Base-by-base conservation (phyloP, 1,140 invertebrate genomes). In the Copidosoma floridanum region DNA sequence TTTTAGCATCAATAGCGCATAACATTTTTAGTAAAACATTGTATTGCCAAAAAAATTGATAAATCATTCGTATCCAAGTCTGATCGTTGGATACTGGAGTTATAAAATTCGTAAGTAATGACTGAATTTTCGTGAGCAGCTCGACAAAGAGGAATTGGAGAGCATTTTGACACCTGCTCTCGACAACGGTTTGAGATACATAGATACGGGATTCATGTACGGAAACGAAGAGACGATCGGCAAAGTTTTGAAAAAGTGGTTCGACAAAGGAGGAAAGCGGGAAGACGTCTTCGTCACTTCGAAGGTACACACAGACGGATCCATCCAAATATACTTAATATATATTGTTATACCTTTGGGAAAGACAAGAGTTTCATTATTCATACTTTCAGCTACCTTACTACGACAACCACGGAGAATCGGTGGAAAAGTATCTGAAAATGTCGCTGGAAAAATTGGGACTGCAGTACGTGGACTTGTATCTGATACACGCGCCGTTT, bases 401-500 rank as follows among this genome's bases (percentile, higher is more conserved):
- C 65, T 84, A 75, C 67, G 87, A 84, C n/a, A 88, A 88, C 65
- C 80, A 85, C 18, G 83, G 88, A 11, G 83, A 84, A 3, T 84
- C 86, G 47, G 90, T 95, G 11, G 84, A 86, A 62, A 86, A 86
- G 40, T 90, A 84, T 63, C 72, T 94, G 23, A 85, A 86, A 44
- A 75, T 87, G 44, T 94, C 92, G 0, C 73, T 95, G 23, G 77
- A 85, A 43, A 85, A 85, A 38, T 77, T 95, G 12, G 84, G 88
- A 61, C 69, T 93, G 51, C 84, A 89, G 52, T 95, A 95, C 70
- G 74, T 95, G 3, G 93, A 95, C 70, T 80, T 95, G 58, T 95
- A 93, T 74, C 78, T 95, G 11, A 83, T 95, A 50, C 92, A 95
- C 64, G 84, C 85, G n/a, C 92, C 94, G 0, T 89, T 92, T 72